Base-by-base conservation (phyloP, 2,888 invertebrate genomes). In the Opisthograptis luteolata region DNA sequence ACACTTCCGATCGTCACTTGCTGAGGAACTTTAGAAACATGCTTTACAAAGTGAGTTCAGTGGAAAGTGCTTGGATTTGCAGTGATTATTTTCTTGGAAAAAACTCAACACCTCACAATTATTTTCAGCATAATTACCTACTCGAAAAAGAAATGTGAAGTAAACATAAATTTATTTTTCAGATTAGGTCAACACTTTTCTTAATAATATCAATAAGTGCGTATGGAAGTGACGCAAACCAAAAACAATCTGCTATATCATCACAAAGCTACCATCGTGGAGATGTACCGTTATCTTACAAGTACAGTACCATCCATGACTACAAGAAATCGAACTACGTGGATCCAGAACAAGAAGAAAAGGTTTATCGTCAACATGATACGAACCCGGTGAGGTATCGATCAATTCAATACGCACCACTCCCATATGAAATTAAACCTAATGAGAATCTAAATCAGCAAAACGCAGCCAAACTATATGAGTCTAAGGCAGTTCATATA, bases 41-140 rank as follows among this genome's bases (percentile, higher is more conserved):
- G 74, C 35, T 70, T 53, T 32, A 51, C 20, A 63, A 66, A 66
- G 75, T 76, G 63, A 76, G 76, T 72, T 43, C n/a, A 27, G 37
- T 44, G 31, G 36, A 25, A 24, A 35, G 31, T 34, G 24, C n/a
- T 28, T 20, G 25, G 20, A 39, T 20, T 43, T 32, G 24, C 13
- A 35, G 28, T 41, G 36, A 19, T 7, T 32, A 2, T 28, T 10
- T 7, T 2, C 10, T n/a, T n/a, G n/a, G n/a, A n/a, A n/a, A n/a
- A n/a, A n/a, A n/a, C n/a, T n/a, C n/a, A n/a, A n/a, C n/a, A n/a
- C n/a, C n/a, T n/a, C n/a, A n/a, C n/a, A n/a, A n/a, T n/a, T n/a
- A n/a, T n/a, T n/a, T n/a, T n/a, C n/a, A n/a, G n/a, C n/a, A n/a
- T n/a, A n/a, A n/a, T n/a, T n/a, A n/a, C n/a, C n/a, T n/a, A 40